Evolutionary conservation across 2,113 vertebrate genomes (phyloP).

Genomic region (Hyaena hyaena): DNA sequence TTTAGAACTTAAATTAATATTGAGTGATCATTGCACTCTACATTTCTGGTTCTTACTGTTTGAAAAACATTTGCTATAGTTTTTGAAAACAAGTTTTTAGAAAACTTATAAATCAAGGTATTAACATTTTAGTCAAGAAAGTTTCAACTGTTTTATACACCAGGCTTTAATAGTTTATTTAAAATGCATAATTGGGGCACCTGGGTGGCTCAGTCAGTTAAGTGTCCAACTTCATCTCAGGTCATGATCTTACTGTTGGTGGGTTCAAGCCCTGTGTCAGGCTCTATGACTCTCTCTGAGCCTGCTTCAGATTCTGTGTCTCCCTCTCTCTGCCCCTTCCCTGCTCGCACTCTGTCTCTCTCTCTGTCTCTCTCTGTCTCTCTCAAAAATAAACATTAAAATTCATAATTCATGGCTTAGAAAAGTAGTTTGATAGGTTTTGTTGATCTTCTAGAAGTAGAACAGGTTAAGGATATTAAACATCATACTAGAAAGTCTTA

Average conservation of each 20-base stretch:
- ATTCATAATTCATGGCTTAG: background rate
- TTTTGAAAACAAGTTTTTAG: background rate
- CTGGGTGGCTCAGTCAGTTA: no score
- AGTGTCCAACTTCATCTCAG: no score
- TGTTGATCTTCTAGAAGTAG: background rate
- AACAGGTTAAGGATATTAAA: background rate
- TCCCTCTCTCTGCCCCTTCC: no score
- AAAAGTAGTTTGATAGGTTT: background rate
- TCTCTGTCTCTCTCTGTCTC: no score
- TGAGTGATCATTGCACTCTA: background rate
- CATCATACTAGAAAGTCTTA: background rate
- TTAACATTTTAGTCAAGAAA: background rate
- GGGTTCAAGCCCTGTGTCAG: no score
- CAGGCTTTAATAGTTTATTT: slow-evolving; percentile 9
- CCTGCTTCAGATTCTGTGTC: no score
- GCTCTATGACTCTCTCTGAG: no score
- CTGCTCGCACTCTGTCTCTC: no score
- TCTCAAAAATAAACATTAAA: background rate
- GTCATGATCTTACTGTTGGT: no score
- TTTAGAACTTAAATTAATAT: background rate
- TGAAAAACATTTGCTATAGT: background rate
- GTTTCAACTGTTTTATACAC: background rate
- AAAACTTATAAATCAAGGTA: background rate
- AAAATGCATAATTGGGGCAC: background rate
- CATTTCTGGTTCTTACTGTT: background rate